These are phyloP conservation scores for Podarcis siculus DNA, from an alignment of 2,797 vertebrate species.

Conservation along the genomic window DNA sequence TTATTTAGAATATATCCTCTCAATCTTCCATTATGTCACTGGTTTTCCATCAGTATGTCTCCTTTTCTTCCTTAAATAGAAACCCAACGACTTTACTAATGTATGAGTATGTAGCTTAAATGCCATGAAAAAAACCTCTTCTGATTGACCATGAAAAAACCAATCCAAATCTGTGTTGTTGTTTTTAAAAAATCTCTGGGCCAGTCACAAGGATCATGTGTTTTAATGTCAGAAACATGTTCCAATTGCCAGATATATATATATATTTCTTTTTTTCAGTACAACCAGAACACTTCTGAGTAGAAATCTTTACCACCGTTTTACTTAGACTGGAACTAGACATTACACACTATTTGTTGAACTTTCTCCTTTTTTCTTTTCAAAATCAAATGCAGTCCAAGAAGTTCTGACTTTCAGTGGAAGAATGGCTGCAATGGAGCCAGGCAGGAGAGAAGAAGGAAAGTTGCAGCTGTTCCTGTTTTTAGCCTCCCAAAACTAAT, in stretches of 20 bases:
- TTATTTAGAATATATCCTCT: not conserved
- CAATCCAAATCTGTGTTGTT: not conserved
- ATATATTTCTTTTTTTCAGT: not conserved
- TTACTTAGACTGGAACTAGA: not conserved
- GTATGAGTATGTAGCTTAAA: accelerated
- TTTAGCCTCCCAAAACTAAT: not conserved
- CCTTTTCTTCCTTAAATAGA: not conserved
- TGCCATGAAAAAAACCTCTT: not conserved
- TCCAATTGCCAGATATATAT: not conserved
- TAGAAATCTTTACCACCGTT: not conserved
- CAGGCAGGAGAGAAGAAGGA: no score
- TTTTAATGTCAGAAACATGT: not conserved
- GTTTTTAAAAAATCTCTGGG: not conserved
- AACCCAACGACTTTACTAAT: not conserved
- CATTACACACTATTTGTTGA: not conserved
- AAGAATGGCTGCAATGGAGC: not conserved
- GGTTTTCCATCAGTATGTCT: not conserved
- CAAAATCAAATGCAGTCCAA: no score
- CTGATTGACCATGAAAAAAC: not conserved
- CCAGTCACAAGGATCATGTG: not conserved
- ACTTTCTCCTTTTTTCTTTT: no score
- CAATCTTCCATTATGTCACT: not conserved
- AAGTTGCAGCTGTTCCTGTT: not conserved
- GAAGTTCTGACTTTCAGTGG: not conserved
- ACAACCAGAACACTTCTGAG: not conserved